Conservation (phyloP, 2,797 vertebrate species). For the Knipowitschia caucasica region DNA sequence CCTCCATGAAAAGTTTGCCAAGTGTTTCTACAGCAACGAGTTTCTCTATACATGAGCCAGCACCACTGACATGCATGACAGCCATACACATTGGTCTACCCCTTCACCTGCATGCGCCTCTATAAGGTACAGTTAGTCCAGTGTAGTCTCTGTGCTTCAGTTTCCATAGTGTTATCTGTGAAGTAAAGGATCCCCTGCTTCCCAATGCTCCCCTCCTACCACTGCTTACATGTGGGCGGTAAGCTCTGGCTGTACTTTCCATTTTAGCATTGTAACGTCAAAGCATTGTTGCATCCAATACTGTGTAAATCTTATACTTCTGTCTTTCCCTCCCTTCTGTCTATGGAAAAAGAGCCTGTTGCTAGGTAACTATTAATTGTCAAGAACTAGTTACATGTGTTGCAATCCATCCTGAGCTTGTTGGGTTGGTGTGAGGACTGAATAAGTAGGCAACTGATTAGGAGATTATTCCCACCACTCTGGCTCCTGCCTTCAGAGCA, state of each 20-base stretch:
- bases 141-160: slow-evolving; percentile 5
- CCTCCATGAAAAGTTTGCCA: slow-evolving; percentile 71
- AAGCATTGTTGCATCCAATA: slow-evolving; percentile 75
- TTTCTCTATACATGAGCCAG: slow-evolving; percentile 27
- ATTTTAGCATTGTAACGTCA: slow-evolving; percentile 75
- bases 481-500: slow-evolving; percentile 10
- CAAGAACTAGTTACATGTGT: slow-evolving; percentile 84
- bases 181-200: slow-evolving; percentile 25
- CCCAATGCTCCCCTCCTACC: slow-evolving; percentile 18
- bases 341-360: slow-evolving; percentile 77
- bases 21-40: slow-evolving; percentile 72
- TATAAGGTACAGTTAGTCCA: slow-evolving; percentile 7
- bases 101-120: slow-evolving; percentile 17
- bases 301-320: slow-evolving; percentile 59
- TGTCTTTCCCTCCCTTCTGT: slow-evolving; percentile 35
- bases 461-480: slow-evolving; percentile 33
- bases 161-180: slow-evolving; percentile 43
- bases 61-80: slow-evolving; percentile 14
- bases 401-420: slow-evolving; percentile 74
- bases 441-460: slow-evolving; percentile 43
- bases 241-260: slow-evolving; percentile 73
- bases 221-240: slow-evolving; percentile 67
- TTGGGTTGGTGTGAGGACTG: slow-evolving; percentile 53
- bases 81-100: no score
- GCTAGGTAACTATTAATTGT: slow-evolving; percentile 87